Base-by-base conservation (phyloP, 2,797 vertebrate species). In the Anableps anableps region DNA sequence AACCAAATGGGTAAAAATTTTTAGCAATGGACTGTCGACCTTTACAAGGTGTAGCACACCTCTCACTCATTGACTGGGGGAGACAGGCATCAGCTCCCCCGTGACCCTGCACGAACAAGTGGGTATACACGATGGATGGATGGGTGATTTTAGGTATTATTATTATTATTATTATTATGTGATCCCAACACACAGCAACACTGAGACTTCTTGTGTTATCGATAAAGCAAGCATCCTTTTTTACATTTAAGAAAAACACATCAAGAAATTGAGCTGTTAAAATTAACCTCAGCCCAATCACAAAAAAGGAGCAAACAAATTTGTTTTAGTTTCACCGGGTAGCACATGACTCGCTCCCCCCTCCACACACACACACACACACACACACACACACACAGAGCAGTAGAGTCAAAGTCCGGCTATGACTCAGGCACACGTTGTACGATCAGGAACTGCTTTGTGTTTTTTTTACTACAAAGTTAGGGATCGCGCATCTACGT, bases 381-480 rank as follows among this genome's bases (percentile, higher is more conserved):
- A 11, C 60, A 17, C 60, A 76, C 72, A 58, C 23, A 38, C 66
- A 41, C n/a, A 53, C 47, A 62, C 0, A 29, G 0, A 1, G 5
- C n/a, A 0, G 2, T 43, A 16, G 45, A 83, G 83, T 83, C 85
- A 85, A 83, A 84, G 85, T 86, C 81, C 81, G 73, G 23, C 4
- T 53, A 21, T 48, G 77, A 76, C 17, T 0, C 0, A 77, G n/a
- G 75, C 51, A 77, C 77, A 68, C 16, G n/a, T 51, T 14, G 23
- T 64, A 53, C 7, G 3, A 79, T 11, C 29, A 79, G 80, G 77
- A 85, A 83, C 51, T 48, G 45, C 43, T 71, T 76, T 78, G 50
- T 36, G 50, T 76, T 76, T 80, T 78, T 79, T n/a, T 47, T 36
- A 79, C 76, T 38, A 75, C 80, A n/a, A n/a, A n/a, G n/a, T n/a